A percentile compares a stretch with the other conserved stretches of the same genome.
Evolutionary conservation across 1,140 invertebrate species (phyloP).

Genomic region (Hyposmocoma kahamanoa): DNA sequence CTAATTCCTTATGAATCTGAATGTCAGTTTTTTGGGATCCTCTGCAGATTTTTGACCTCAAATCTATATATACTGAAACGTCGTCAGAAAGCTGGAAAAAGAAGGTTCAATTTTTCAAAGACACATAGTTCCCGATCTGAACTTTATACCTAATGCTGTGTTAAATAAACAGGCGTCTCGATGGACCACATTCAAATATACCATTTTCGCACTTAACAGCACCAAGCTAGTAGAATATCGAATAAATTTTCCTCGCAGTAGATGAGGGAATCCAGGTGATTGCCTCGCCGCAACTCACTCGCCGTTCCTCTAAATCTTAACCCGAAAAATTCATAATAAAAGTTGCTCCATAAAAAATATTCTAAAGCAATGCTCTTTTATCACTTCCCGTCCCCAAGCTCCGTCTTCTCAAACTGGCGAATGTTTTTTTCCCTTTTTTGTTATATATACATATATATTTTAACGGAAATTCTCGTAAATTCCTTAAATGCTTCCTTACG

Average conservation of each 20-base stretch:
- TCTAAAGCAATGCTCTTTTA: constrained; percentile 19
- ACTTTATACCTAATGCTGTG: too few species aligned
- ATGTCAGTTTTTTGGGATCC: too few species aligned
- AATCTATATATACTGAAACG: too few species aligned
- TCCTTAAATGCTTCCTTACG: constrained; percentile 21
- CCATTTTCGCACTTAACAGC: too few species aligned
- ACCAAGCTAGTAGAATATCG: too few species aligned
- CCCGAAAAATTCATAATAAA: constrained; percentile 15
- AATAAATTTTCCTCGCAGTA: not conserved
- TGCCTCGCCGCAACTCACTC: not conserved
- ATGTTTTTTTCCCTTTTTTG: constrained; percentile 18
- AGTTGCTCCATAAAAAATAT: constrained; percentile 13
- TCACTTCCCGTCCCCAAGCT: constrained; percentile 19
- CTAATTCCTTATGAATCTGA: too few species aligned
- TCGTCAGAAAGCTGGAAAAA: constrained; percentile 1
- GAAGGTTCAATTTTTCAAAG: too few species aligned
- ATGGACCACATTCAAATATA: too few species aligned
- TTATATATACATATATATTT: constrained; percentile 24
- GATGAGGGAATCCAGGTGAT: too few species aligned
- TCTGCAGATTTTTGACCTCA: too few species aligned
- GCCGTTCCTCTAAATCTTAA: constrained; percentile 13
- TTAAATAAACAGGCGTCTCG: too few species aligned
- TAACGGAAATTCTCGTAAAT: constrained; percentile 24
- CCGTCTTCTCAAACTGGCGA: constrained; percentile 17
- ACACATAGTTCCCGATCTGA: too few species aligned